A percentile compares a stretch with the other conserved stretches of the same genome.
These are phyloP conservation scores for Conger conger DNA, from an alignment of 2,113 vertebrate species.

Conservation along the genomic window DNA sequence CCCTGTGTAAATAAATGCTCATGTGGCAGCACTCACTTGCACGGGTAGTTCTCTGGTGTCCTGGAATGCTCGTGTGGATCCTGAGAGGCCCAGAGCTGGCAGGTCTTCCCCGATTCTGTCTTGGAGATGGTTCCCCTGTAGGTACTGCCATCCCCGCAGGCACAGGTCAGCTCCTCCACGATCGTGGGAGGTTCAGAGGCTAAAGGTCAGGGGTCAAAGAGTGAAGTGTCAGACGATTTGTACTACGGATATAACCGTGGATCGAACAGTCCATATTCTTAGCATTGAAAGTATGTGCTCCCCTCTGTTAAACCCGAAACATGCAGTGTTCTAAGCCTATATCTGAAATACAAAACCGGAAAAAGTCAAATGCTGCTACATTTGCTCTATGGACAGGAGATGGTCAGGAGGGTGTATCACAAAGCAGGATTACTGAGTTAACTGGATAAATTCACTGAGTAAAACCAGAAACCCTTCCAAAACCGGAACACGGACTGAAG, in stretches of 20 bases:
- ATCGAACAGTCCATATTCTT: too few species aligned
- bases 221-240: neutral
- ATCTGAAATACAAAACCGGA: too few species aligned
- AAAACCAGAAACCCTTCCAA: too few species aligned
- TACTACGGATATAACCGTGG: neutral
- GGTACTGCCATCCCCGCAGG: conserved; percentile 72
- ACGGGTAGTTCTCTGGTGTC: conserved; percentile 88
- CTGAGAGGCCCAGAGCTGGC: conserved; percentile 84
- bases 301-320: too few species aligned
- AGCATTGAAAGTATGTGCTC: too few species aligned
- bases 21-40: conserved; percentile 77
- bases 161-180: conserved; percentile 74
- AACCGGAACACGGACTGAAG: too few species aligned
- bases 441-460: too few species aligned
- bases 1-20: too few species aligned
- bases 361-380: too few species aligned
- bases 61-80: conserved; percentile 82
- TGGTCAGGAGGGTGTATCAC: too few species aligned
- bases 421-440: too few species aligned
- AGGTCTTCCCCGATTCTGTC: conserved; percentile 77
- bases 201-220: conserved; percentile 45
- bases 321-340: too few species aligned
- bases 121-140: conserved; percentile 78
- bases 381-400: neutral
- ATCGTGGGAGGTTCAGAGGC: conserved; percentile 75